Evolutionary conservation across 2,888 invertebrate genomes (phyloP), one percentile per base, ranked within the genome.

Genomic region (Alloscopus bannaensis): DNA sequence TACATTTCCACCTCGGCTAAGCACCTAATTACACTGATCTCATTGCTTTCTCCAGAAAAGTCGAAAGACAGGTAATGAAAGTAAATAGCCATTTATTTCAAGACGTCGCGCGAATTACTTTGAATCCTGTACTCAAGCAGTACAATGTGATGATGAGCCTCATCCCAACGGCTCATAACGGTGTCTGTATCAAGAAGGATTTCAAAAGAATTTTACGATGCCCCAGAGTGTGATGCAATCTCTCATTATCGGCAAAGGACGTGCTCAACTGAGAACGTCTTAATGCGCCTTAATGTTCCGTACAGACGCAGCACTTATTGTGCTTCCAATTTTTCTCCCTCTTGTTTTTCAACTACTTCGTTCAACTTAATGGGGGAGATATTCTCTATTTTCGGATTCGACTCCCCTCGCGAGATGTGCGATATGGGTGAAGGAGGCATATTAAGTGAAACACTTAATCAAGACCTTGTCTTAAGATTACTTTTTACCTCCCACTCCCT

Each of bases 181-280:
- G n/a, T n/a, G n/a, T n/a, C n/a, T n/a, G n/a, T n/a, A n/a, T n/a
- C n/a, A n/a, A n/a, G n/a, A n/a, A 70, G 69, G 68, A 77, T 62
- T 72, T 82, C 73, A 57, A 77, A 80, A 78, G 80, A 73, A 80
- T 73, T 85, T 85, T 84, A 84, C 73, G 82, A 82, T 71, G 75
- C 84, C 85, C 85, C 36, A 78, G 85, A 83, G 84, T 76, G 83
- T 82, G 81, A 83, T 84, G 78, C 82, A 83, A 81, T 84, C 79
- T 82, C 84, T 85, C 84, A 85, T 85, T 84, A 85, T 84, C 81
- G 82, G 69, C 77, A 82, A 82, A 82, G 83, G 83, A 85, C 82
- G 82, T 81, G 81, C 83, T 83, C 77, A 72, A 76, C 47, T 80
- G 76, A 65, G 70, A 70, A 29, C 72, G 72, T 69, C 66, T 80